These are phyloP conservation scores for Pterostichus madidus DNA, from an alignment of 2,888 invertebrate genomes.

Conservation along the genomic window DNA sequence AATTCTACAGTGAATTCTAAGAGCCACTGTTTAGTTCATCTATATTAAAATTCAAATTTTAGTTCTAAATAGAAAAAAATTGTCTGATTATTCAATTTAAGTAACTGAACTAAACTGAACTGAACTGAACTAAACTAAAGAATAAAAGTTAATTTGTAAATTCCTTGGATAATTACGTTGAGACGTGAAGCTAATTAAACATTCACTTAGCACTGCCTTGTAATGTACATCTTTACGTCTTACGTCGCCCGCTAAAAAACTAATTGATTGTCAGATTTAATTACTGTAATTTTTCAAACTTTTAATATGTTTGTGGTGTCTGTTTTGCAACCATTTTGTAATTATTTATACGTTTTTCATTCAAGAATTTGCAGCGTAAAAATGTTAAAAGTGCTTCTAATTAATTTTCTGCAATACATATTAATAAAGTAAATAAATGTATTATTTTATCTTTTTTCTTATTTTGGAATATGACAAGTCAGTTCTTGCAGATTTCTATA, in stretches of 20 bases:
- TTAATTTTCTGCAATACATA: too few species aligned
- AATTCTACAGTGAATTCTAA: too few species aligned
- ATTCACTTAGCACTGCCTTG: slow-evolving; percentile 52
- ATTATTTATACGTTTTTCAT: neutral
- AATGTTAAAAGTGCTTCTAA: too few species aligned
- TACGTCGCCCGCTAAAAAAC: slow-evolving; percentile 31
- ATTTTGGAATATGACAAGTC: too few species aligned
- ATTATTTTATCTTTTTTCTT: too few species aligned
- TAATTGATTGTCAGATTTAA: slow-evolving; percentile 56
- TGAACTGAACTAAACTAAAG: slow-evolving; percentile 33
- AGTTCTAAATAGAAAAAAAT: slow-evolving; percentile 7
- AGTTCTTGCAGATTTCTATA: too few species aligned
- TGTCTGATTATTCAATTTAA: slow-evolving; percentile 34
- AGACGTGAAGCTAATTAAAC: slow-evolving; percentile 59
- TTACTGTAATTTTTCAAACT: slow-evolving; percentile 42
- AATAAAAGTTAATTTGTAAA: slow-evolving; percentile 63
- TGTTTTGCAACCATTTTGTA: neutral
- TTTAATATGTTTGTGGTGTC: slow-evolving; percentile 46
- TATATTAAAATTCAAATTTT: too few species aligned
- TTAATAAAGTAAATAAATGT: too few species aligned
- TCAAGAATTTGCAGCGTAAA: too few species aligned
- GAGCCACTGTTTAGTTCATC: neutral
- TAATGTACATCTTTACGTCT: slow-evolving; percentile 49
- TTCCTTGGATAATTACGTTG: slow-evolving; percentile 54
- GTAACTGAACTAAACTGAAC: slow-evolving; percentile 33